Evolutionary conservation across 2,113 vertebrate genomes (phyloP).

Genomic region (Ifrita kowaldi): DNA sequence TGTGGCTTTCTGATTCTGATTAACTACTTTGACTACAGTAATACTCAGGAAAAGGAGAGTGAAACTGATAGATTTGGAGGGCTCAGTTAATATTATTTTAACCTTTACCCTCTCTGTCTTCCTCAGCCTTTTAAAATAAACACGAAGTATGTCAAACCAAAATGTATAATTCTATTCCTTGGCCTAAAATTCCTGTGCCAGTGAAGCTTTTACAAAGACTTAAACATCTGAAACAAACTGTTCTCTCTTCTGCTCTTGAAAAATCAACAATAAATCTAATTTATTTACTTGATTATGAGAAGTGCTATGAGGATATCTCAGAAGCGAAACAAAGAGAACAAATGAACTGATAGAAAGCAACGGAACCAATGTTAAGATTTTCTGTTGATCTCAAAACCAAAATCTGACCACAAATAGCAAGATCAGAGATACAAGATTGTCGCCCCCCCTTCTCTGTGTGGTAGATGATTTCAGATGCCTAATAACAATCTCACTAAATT

Average conservation of each 20-base stretch:
- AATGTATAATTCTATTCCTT: slow-evolving; percentile 5
- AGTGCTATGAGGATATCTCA: background rate
- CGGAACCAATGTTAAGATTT: background rate
- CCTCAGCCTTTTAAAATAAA: slow-evolving; percentile 56
- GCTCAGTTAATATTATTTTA: slow-evolving; percentile 61
- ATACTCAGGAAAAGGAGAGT: slow-evolving; percentile 1
- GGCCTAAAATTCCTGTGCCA: background rate
- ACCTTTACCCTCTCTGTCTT: slow-evolving; percentile 43
- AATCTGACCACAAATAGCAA: background rate
- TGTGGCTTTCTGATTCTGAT: slow-evolving; percentile 14
- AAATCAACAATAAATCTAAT: background rate
- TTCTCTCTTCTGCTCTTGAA: background rate
- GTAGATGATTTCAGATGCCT: background rate
- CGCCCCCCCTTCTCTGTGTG: background rate
- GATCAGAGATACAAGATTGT: background rate
- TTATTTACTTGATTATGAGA: background rate
- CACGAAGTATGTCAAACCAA: slow-evolving; percentile 33
- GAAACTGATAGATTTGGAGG: slow-evolving; percentile 41
- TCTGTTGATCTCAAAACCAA: background rate
- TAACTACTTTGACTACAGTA: slow-evolving; percentile 12
- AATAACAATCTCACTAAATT: background rate
- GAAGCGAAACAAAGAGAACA: background rate
- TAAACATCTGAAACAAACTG: background rate
- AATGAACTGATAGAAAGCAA: background rate
- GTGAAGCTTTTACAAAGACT: background rate